Conservation (phyloP, 2,113 vertebrate species). For the Psammodynastes pulverulentus region DNA sequence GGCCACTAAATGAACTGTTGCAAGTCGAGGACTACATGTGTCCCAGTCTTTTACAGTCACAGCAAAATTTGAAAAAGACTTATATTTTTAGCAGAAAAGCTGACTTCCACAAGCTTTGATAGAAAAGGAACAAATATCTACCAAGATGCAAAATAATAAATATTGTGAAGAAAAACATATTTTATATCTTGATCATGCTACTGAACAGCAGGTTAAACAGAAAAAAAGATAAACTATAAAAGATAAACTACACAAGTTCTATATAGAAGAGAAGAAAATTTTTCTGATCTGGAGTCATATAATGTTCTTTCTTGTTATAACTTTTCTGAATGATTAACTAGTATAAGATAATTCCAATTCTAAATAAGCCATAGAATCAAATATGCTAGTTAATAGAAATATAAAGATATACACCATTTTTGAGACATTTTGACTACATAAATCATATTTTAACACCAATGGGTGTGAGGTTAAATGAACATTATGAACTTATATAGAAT, state of each 20-base stretch:
- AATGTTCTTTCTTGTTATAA: neutral
- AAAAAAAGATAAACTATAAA: fast-evolving
- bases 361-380: neutral
- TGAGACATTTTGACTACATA: neutral
- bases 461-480: neutral
- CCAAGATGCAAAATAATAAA: conserved; percentile 38
- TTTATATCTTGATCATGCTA: conserved; percentile 19
- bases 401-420: neutral
- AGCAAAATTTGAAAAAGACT: conserved; percentile 46
- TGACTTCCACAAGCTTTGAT: conserved; percentile 53
- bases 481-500: neutral
- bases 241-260: neutral
- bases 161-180: conserved; percentile 24
- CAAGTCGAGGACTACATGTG: conserved; percentile 17
- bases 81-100: conserved; percentile 63
- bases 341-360: neutral
- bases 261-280: neutral
- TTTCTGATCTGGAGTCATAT: conserved; percentile 5
- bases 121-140: conserved; percentile 27
- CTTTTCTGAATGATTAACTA: neutral
- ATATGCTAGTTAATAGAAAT: neutral
- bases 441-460: neutral
- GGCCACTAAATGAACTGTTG: too few species aligned
- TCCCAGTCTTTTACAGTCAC: conserved; percentile 50
- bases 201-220: neutral